Base-by-base conservation (phyloP, 1,140 invertebrate species). In the Goniozus legneri region DNA sequence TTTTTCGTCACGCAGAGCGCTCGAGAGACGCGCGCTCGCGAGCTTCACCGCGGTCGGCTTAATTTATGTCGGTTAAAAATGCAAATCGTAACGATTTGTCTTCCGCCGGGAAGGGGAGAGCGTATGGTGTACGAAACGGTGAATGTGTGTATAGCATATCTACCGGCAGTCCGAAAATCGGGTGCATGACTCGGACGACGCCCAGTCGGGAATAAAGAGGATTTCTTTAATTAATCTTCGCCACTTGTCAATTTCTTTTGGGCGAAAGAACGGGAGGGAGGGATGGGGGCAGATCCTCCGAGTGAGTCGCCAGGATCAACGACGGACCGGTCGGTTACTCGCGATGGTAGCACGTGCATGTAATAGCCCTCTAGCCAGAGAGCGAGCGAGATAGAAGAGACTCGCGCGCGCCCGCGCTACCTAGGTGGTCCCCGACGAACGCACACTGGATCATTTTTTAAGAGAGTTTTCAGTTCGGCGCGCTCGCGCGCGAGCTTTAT, bases 221-320 rank as follows among this genome's bases (percentile, higher is more conserved):
- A 59, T 53, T 56, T 42, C 33, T 43, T 59, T 62, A 65, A 64
- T 64, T 58, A 62, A 64, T 64, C 56, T 57, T 44, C 21, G 44
- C 50, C 50, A 49, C 50, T 27, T 37, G 51, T 63, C 54, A 57
- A 61, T 56, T 63, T 65, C 55, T 62, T 65, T 20, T 49, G 38
- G 21, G 8, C n/a, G n/a, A n/a, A n/a, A n/a, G n/a, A n/a, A n/a
- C n/a, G n/a, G n/a, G n/a, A n/a, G n/a, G n/a, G n/a, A n/a, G n/a
- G n/a, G 13, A 8, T 40, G 50, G 30, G 21, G 42, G 19, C n/a
- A 24, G 41, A 54, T 43, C 46, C 49, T 39, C 35, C 37, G 39
- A 40, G 50, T 40, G 42, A 51, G 48, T 46, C 52, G 40, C 45
- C 39, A 44, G 39, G 41, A 46, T 46, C 20, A 21, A 8, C 16